Evolutionary conservation across 2,888 invertebrate species (phyloP).

Genomic region (Stegophylla sp.): DNA sequence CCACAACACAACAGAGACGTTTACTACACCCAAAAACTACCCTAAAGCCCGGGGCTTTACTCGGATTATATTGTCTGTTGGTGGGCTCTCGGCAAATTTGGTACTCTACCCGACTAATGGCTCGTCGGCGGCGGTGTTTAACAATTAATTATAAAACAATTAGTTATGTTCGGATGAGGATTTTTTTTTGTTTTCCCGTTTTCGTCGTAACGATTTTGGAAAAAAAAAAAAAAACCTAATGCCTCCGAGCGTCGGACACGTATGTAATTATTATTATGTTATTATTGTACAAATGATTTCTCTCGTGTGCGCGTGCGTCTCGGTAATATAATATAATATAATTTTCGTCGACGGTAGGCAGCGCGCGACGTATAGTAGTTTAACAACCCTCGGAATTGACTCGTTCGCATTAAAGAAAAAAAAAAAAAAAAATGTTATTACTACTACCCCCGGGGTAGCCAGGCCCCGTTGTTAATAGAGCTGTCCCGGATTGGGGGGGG

Average conservation of each 20-base stretch:
- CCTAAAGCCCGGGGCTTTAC: constrained; percentile 28
- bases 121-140: constrained; percentile 13
- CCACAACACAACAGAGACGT: not conserved
- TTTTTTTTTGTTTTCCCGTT: constrained; percentile 9
- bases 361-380: constrained; percentile 51
- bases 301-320: not conserved
- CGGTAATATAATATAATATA: too few species aligned
- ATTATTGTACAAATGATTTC: too few species aligned
- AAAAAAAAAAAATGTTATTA: constrained; percentile 19
- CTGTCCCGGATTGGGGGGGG: not conserved
- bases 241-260: not conserved
- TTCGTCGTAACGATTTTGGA: not conserved
- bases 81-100: constrained; percentile 54
- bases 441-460: not conserved
- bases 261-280: too few species aligned
- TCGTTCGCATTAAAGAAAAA: constrained; percentile 22
- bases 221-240: constrained; percentile 23
- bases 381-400: constrained; percentile 51
- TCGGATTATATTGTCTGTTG: constrained; percentile 40
- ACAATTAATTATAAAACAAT: constrained; percentile 58
- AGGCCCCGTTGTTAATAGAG: constrained; percentile 18
- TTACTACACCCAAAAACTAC: too few species aligned
- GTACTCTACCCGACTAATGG: constrained; percentile 51
- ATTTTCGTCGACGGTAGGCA: constrained; percentile 42
- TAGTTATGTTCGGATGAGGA: constrained; percentile 51